These are phyloP conservation scores for Euura lappo DNA, from an alignment of 1,140 invertebrate species.

Conservation along the genomic window DNA sequence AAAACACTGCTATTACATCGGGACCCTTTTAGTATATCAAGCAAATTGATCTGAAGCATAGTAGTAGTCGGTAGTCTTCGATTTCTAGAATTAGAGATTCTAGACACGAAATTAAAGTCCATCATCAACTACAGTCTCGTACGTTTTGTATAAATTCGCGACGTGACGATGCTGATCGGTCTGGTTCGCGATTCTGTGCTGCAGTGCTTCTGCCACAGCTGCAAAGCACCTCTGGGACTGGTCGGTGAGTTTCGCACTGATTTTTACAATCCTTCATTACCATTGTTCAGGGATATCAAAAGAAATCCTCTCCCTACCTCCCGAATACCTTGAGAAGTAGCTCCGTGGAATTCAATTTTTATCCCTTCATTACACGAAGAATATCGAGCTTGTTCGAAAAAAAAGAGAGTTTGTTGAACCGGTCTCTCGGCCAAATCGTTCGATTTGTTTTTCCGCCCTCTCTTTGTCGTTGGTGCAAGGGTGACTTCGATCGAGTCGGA, in stretches of 20 bases:
- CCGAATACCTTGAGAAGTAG: no score
- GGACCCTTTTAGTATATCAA: background rate
- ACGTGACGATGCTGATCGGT: conserved; percentile 78
- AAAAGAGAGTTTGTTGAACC: no score
- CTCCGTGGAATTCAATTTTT: background rate
- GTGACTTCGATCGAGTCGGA: no score
- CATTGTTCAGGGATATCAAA: background rate
- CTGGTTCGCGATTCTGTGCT: conserved; percentile 85
- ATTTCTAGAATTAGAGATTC: background rate
- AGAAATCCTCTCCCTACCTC: no score
- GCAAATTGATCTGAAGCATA: background rate
- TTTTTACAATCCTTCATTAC: background rate
- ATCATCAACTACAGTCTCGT: background rate
- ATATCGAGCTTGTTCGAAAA: no score
- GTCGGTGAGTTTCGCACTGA: conserved; percentile 65
- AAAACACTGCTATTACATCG: background rate
- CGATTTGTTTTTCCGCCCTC: no score
- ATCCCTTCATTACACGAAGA: background rate
- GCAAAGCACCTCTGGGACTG: conserved; percentile 77
- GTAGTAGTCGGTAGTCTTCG: no score
- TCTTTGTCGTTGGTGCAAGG: no score
- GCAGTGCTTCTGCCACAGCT: conserved; percentile 90
- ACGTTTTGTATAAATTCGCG: background rate
- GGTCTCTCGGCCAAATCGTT: no score
- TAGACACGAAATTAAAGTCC: conserved; percentile 11